phyloP scores from a whole-genome alignment of 2,797 vertebrate species.

The Pangasius krempfi region DNA sequence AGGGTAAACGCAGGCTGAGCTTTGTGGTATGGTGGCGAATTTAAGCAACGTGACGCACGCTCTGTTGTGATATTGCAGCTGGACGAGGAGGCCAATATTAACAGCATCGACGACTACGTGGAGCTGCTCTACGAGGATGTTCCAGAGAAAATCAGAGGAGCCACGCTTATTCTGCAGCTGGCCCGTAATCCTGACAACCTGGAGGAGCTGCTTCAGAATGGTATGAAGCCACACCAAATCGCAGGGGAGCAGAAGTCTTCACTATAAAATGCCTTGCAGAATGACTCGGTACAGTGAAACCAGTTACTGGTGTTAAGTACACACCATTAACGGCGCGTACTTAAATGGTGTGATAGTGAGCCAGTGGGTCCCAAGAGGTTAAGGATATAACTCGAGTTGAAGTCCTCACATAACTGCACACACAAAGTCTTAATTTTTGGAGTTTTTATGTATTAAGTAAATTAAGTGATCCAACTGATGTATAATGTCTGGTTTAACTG shows the following conservation, averaged over 20 bases:
- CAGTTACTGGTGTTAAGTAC: too few species aligned
- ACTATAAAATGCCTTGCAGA: not conserved
- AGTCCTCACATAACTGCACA: not conserved
- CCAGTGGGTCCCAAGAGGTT: not conserved
- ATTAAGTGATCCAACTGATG: not conserved
- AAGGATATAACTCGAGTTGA: not conserved
- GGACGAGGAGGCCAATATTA: conserved; percentile 88
- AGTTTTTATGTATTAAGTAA: not conserved
- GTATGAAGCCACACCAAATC: conserved; percentile 64
- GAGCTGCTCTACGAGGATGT: conserved; percentile 92
- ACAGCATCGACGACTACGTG: conserved; percentile 89
- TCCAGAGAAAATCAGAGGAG: conserved; percentile 89
- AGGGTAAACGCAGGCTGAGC: not conserved
- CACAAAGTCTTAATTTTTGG: not conserved
- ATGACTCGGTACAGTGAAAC: not conserved
- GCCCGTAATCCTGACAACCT: conserved; percentile 91
- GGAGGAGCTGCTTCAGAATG: conserved; percentile 88
- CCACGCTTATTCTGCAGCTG: conserved; percentile 88
- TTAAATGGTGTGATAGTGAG: not conserved
- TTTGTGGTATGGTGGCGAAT: not conserved
- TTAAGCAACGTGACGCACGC: not conserved
- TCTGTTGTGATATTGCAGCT: conserved; percentile 57
- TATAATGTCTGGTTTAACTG: not conserved
- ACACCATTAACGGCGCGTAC: not conserved
- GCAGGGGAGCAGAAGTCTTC: not conserved